Base-by-base conservation (phyloP, 2,113 vertebrate genomes). In the Coryphaenoides rupestris region DNA sequence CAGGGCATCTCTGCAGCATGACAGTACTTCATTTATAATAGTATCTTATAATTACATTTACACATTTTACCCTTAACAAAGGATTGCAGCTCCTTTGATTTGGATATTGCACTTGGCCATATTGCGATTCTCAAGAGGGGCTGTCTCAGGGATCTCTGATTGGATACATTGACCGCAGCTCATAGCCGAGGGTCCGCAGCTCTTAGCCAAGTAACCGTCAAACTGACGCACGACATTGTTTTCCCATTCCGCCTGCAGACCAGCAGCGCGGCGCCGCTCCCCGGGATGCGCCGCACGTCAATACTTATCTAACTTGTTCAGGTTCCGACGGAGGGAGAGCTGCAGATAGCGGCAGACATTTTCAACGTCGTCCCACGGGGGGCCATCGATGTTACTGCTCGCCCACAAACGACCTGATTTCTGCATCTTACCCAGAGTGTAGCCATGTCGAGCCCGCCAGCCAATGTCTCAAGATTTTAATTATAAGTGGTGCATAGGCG, bases 201-300 rank as follows among this genome's bases (percentile, higher is more conserved):
- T 13, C 17, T 19, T 19, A 1, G 47, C 66, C 69, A 68, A 53
- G 49, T 52, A 70, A 19, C 65, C 65, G 69, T 76, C 69, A 54
- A 58, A 14, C 57, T 64, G 46, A 62, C 65, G 61, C 54, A 71
- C 58, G 67, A 66, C 59, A 66, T 62, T 49, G 16, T 55, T 21
- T n/a, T 53, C 19, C 54, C 2, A 5, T 61, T 62, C 52, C 59
- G 66, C 2, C 19, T n/a, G 19, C 14, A 54, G 57, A 74, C 21
- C 33, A 26, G n/a, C n/a, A n/a, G n/a, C 60, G 22, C 47, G 61
- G 28, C n/a, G n/a, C n/a, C 47, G 28, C 49, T 60, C 17, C 23
- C 14, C 17, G 19, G 10, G 40, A 45, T 56, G 23, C 55, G 53
- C 49, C n/a, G 49, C 59, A 64, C 56, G 64, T 67, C 60, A 70